phyloP scores from a whole-genome alignment of 2,888 invertebrate species.

The Ceramica pisi region DNA sequence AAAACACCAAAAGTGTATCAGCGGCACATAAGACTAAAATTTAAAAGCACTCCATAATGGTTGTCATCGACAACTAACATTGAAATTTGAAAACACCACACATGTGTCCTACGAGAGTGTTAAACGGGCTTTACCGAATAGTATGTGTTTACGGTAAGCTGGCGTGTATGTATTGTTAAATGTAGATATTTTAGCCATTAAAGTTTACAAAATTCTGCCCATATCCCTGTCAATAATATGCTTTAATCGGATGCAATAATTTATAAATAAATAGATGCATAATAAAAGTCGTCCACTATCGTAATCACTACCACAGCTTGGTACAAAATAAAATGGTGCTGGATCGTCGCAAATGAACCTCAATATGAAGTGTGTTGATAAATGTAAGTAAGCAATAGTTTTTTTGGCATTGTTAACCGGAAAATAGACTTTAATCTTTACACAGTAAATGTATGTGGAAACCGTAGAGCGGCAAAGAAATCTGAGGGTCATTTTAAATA shows the following conservation, averaged over 20 bases:
- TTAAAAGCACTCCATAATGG: no score
- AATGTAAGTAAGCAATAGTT: constrained; percentile 35
- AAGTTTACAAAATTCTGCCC: constrained; percentile 2
- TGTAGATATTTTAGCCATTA: not conserved
- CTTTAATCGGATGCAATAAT: constrained; percentile 65
- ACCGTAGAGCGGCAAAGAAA: not conserved
- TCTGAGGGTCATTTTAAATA: not conserved
- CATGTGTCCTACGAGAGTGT: no score
- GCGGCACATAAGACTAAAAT: no score
- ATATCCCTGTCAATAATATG: constrained; percentile 33
- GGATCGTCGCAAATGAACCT: constrained; percentile 67
- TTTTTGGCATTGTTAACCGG: constrained; percentile 25
- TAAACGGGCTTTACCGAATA: not conserved
- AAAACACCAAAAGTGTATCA: no score
- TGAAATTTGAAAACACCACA: no score
- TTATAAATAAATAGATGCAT: constrained; percentile 68
- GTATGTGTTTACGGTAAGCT: not conserved
- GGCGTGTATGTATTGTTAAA: no score
- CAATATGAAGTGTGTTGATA: constrained; percentile 41
- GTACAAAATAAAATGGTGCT: constrained; percentile 84
- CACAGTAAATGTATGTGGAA: not conserved
- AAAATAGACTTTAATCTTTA: constrained; percentile 20
- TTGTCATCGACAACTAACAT: no score
- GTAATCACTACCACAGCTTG: constrained; percentile 78
- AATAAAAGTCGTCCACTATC: constrained; percentile 64